A percentile compares a stretch with the other conserved stretches of the same genome.
Conservation (phyloP, 64 coral and sea anemone genomes). For the Pachyseris speciosa region DNA sequence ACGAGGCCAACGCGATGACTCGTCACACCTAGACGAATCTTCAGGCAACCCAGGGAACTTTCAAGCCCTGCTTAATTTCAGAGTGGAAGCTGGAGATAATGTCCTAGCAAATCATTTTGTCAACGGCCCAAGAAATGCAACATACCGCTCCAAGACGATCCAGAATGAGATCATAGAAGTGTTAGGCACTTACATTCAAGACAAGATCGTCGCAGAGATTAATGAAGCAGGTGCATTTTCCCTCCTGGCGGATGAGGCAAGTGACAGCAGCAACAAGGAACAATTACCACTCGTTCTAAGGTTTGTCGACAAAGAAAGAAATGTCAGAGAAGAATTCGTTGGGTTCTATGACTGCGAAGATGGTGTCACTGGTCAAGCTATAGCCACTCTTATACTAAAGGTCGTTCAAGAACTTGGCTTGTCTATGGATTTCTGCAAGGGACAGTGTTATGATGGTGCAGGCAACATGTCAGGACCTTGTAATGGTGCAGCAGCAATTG, state of each 20-base stretch:
- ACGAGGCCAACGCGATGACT: slow-evolving; percentile 73
- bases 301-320: slow-evolving; percentile 55
- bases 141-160: slow-evolving; percentile 77
- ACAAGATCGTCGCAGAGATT: slow-evolving; percentile 77
- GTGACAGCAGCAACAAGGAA: slow-evolving; percentile 71
- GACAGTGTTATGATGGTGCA: slow-evolving; percentile 57
- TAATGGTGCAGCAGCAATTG: slow-evolving; percentile 65
- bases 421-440: slow-evolving; percentile 46
- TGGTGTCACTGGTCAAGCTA: slow-evolving; percentile 46
- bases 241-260: slow-evolving; percentile 81
- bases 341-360: slow-evolving; percentile 44
- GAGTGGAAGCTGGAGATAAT: slow-evolving; percentile 80
- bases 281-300: slow-evolving; percentile 66
- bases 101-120: slow-evolving; percentile 75
- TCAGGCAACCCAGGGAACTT: slow-evolving; percentile 79
- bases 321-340: slow-evolving; percentile 56
- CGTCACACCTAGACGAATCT: slow-evolving; percentile 77
- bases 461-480: slow-evolving; percentile 56
- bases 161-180: slow-evolving; percentile 77
- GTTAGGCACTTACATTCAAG: slow-evolving; percentile 59
- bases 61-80: slow-evolving; percentile 84
- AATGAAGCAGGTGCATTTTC: slow-evolving; percentile 79
- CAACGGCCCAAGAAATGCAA: slow-evolving; percentile 71
- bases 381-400: slow-evolving; percentile 47
- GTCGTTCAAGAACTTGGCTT: slow-evolving; percentile 47